Evolutionary conservation across 2,113 vertebrate genomes (phyloP), one percentile per base, ranked within the genome.

Genomic region (Brachyhypopomus gauderio): DNA sequence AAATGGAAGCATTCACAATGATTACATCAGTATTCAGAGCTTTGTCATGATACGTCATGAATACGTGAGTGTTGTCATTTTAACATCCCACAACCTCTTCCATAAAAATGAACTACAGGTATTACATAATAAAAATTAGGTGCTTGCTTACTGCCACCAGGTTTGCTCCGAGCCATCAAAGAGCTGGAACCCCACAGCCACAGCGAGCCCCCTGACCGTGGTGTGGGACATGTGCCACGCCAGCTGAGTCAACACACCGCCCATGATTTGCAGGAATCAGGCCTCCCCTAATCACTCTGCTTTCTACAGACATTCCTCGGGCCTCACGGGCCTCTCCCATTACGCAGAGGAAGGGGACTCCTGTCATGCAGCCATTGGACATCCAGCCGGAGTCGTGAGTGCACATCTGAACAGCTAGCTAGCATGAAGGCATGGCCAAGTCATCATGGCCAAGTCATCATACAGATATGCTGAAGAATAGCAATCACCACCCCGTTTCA

Each of bases 231-330:
- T 72, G 73, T 83, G 52, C 22, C 7, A 2, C 19, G 27, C 69
- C 79, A 84, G 79, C 83, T 86, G 79, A 82, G 84, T 81, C 73
- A 82, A 86, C 79, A 84, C 27, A 73, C 16, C 36, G 58, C 41
- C 52, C 62, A 55, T 82, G 67, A 82, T 76, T 76, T 79, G 48
- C 77, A 79, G 77, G 81, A 82, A 86, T 81, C 66, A 56, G 69
- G 34, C 22, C 58, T 80, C 27, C 74, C 30, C 38, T 52, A 27
- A 74, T 59, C 6, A 74, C 58, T 22, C 78, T 36, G 73, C 78
- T 60, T 62, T 77, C 48, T 64, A 62, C 38, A 73, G 34, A 67
- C 69, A 83, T 86, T 77, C 74, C 55, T 73, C 22, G n/a, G 72
- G 9, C 38, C 30, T 60, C 60, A 30, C 41, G 23, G 38, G 38